These are phyloP conservation scores for Syngnathus scovelli DNA, from an alignment of 2,113 vertebrate species.

Conservation along the genomic window DNA sequence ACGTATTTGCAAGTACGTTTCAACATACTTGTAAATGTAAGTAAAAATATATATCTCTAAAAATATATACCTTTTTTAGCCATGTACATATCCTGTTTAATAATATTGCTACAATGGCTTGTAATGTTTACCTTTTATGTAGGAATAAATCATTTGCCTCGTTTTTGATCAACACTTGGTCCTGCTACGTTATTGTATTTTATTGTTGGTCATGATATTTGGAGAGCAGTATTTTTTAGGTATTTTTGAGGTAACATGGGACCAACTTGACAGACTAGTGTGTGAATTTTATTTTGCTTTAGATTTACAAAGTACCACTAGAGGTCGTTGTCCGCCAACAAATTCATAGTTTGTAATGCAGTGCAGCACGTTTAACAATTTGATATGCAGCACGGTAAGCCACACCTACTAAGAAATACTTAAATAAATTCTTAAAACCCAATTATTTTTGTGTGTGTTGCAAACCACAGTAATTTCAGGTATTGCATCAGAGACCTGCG, in stretches of 20 bases:
- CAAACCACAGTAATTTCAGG: background rate
- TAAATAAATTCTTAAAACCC: background rate
- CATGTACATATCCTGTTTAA: too few species aligned
- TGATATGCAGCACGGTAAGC: background rate
- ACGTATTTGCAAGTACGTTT: too few species aligned
- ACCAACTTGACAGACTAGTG: background rate
- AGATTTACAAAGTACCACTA: conserved; percentile 6
- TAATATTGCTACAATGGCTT: too few species aligned
- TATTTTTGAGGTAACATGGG: background rate
- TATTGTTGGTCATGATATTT: background rate
- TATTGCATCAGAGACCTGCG: background rate
- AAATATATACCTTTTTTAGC: too few species aligned
- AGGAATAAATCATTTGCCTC: background rate
- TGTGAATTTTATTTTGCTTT: background rate
- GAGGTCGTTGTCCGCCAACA: conserved; percentile 13
- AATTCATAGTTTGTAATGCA: background rate
- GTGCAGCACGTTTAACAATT: background rate
- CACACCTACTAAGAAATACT: background rate
- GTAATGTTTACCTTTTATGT: too few species aligned
- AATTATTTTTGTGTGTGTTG: background rate
- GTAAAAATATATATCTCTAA: too few species aligned
- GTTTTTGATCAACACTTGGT: background rate
- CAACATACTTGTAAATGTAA: too few species aligned
- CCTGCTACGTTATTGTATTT: background rate
- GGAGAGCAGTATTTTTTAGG: background rate